phyloP scores from a whole-genome alignment of 2,113 vertebrate species.

The Lepisosteus osseus region DNA sequence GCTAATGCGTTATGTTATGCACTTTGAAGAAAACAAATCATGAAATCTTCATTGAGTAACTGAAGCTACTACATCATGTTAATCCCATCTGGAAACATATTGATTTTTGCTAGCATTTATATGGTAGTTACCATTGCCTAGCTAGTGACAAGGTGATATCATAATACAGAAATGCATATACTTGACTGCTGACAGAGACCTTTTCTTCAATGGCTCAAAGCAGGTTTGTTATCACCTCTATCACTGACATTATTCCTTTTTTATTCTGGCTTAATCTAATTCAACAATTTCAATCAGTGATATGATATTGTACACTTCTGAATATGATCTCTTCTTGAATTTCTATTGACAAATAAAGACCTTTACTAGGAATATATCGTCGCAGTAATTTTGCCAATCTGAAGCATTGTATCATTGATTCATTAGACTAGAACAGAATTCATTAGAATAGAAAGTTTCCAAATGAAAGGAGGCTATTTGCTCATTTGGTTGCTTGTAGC shows the following conservation, averaged over 20 bases:
- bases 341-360: neutral
- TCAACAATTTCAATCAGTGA: conserved; percentile 40
- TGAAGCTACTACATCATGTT: conserved; percentile 18
- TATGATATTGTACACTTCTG: conserved; percentile 24
- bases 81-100: conserved; percentile 21
- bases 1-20: conserved; percentile 6
- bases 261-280: conserved; percentile 16
- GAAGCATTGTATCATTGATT: too few relatives aligned
- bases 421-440: too few relatives aligned
- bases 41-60: conserved; percentile 25
- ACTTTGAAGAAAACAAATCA: conserved; percentile 21
- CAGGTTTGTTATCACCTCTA: conserved; percentile 18
- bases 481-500: too few relatives aligned
- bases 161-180: conserved; percentile 11
- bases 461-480: too few relatives aligned
- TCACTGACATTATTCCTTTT: conserved; percentile 36
- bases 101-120: conserved; percentile 18
- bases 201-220: conserved; percentile 12
- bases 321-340: neutral
- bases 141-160: neutral
- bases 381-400: too few relatives aligned
- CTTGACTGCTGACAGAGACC: conserved; percentile 21
- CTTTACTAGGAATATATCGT: neutral
- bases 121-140: conserved; percentile 26
- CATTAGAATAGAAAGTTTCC: too few relatives aligned